Conservation (phyloP, 2,113 vertebrate genomes). For the Circaetus gallicus region DNA sequence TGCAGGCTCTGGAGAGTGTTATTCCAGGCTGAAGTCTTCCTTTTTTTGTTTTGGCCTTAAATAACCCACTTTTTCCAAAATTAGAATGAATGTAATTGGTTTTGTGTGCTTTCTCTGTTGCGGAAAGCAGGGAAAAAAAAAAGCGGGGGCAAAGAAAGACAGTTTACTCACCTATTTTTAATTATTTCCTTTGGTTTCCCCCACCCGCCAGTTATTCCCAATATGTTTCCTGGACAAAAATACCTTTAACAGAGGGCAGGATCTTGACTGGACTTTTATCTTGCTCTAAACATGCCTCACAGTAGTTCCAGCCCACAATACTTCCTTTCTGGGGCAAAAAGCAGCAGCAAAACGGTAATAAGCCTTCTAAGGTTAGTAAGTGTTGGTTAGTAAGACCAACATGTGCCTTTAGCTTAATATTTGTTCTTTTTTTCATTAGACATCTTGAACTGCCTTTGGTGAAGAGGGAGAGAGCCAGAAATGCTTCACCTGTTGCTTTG, state of each 20-base stretch:
- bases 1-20: not conserved
- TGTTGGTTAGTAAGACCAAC: not conserved
- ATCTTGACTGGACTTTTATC: not conserved
- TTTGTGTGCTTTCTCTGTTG: not conserved
- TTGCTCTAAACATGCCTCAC: not conserved
- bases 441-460: not conserved
- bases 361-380: not conserved
- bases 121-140: rapidly evolving
- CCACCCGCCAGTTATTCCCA: not conserved
- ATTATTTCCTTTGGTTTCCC: not conserved
- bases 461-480: not conserved
- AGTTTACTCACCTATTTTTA: not conserved
- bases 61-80: not conserved
- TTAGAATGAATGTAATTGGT: not conserved
- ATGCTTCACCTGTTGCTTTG: not conserved
- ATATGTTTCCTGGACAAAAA: not conserved
- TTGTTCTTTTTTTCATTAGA: not conserved
- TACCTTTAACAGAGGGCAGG: not conserved
- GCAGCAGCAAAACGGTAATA: not conserved
- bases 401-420: not conserved
- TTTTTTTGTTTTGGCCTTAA: not conserved
- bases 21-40: not conserved
- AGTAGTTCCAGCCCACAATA: not conserved
- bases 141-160: not conserved
- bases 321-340: not conserved